Evolutionary conservation across 2,797 vertebrate species (phyloP).

Genomic region (Apogon hyalosoma): DNA sequence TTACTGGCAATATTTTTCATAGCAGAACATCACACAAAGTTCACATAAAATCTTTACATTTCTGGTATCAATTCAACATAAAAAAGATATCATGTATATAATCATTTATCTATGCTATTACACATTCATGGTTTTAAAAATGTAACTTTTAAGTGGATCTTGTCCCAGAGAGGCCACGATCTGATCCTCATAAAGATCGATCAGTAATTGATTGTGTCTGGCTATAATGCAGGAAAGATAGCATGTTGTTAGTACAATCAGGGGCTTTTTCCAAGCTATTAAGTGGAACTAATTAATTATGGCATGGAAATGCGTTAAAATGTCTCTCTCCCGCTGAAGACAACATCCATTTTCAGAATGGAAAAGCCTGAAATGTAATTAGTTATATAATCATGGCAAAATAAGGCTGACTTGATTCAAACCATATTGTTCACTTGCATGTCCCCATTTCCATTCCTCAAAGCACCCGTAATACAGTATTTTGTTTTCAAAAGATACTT

Average conservation of each 20-base stretch:
- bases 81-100: slow-evolving; percentile 24
- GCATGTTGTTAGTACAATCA: slow-evolving; percentile 75
- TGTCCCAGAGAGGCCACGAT: slow-evolving; percentile 1
- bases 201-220: slow-evolving; percentile 69
- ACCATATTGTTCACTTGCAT: slow-evolving; percentile 74
- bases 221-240: slow-evolving; percentile 62
- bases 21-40: background rate
- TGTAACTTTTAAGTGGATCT: slow-evolving; percentile 25
- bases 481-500: slow-evolving; percentile 70
- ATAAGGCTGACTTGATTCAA: slow-evolving; percentile 73
- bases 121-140: slow-evolving; percentile 30
- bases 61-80: slow-evolving; percentile 19
- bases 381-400: slow-evolving; percentile 79
- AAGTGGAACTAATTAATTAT: slow-evolving; percentile 83
- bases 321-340: slow-evolving; percentile 65
- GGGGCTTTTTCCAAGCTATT: slow-evolving; percentile 72
- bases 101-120: slow-evolving; percentile 28
- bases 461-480: slow-evolving; percentile 59
- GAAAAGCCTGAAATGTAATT: slow-evolving; percentile 84
- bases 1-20: slow-evolving; percentile 4
- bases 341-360: slow-evolving; percentile 74
- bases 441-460: slow-evolving; percentile 61
- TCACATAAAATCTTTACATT: slow-evolving; percentile 4
- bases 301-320: slow-evolving; percentile 80
- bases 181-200: slow-evolving; percentile 39